Evolutionary conservation across 2,113 vertebrate species (phyloP).

Genomic region (Psophia crepitans): DNA sequence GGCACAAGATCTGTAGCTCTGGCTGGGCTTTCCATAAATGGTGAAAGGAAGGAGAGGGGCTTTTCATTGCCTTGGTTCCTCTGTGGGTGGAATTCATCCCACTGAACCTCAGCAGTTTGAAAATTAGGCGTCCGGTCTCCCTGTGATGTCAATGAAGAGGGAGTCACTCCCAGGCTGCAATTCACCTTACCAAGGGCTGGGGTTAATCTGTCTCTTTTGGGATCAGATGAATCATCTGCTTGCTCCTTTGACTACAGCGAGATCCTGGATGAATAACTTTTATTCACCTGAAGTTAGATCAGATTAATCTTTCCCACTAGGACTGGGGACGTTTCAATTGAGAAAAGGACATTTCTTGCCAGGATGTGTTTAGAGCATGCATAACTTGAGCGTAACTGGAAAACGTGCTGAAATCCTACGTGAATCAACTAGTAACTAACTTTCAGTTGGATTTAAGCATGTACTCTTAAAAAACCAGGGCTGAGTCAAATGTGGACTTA

Average conservation of each 20-base stretch:
- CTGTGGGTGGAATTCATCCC: neutral
- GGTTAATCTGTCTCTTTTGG: neutral
- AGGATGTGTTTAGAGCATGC: neutral
- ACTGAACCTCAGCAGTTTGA: neutral
- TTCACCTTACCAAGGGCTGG: neutral
- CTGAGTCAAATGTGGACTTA: neutral
- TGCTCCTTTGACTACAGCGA: neutral
- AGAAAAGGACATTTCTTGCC: neutral
- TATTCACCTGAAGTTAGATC: neutral
- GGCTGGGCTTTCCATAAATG: neutral
- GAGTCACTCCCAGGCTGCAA: neutral
- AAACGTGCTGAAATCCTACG: neutral
- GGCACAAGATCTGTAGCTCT: neutral
- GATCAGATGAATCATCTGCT: neutral
- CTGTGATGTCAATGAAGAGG: neutral
- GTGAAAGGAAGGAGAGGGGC: neutral
- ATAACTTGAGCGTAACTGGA: neutral
- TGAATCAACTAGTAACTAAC: neutral
- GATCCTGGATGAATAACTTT: neutral
- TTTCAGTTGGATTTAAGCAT: neutral
- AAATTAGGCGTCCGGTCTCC: neutral
- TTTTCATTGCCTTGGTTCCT: neutral
- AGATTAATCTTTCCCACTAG: neutral
- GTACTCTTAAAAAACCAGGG: neutral
- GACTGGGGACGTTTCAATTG: neutral